Conservation (phyloP, 2,113 vertebrate genomes). For the Channa argus region DNA sequence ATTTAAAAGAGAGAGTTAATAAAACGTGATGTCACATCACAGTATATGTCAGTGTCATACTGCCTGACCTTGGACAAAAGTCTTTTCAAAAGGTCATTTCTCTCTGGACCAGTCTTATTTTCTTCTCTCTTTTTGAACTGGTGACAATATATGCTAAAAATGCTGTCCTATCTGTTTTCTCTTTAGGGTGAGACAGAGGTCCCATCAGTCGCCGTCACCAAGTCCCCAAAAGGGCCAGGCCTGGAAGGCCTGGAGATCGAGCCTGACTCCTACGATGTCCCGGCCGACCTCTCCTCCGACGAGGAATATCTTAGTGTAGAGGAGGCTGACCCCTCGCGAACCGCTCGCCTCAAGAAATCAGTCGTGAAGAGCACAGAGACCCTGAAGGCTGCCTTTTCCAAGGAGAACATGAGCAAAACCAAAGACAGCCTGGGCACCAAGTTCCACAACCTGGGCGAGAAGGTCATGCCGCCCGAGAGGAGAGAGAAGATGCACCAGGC, state of each 20-base stretch:
- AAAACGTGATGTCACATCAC: no score
- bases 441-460: constrained; percentile 91
- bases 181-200: constrained; percentile 89
- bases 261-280: constrained; percentile 85
- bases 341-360: constrained; percentile 89
- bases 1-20: no score
- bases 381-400: constrained; percentile 96
- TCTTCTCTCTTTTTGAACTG: no score
- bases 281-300: constrained; percentile 94
- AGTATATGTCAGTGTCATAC: no score
- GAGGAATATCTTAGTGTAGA: constrained; percentile 94
- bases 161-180: constrained; percentile 25
- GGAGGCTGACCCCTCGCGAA: constrained; percentile 84
- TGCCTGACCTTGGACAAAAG: no score
- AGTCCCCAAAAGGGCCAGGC: constrained; percentile 85
- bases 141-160: no score
- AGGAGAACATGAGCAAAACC: constrained; percentile 94
- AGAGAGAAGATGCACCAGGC: constrained; percentile 93
- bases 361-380: constrained; percentile 91
- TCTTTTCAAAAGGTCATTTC: no score
- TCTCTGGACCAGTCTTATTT: no score
- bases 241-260: constrained; percentile 82
- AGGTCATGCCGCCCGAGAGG: constrained; percentile 92
- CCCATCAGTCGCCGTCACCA: constrained; percentile 88
- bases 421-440: constrained; percentile 92